A percentile compares a stretch with the other conserved stretches of the same genome.
These are phyloP conservation scores for Oplegnathus fasciatus DNA, from an alignment of 2,113 vertebrate species.

Conservation along the genomic window DNA sequence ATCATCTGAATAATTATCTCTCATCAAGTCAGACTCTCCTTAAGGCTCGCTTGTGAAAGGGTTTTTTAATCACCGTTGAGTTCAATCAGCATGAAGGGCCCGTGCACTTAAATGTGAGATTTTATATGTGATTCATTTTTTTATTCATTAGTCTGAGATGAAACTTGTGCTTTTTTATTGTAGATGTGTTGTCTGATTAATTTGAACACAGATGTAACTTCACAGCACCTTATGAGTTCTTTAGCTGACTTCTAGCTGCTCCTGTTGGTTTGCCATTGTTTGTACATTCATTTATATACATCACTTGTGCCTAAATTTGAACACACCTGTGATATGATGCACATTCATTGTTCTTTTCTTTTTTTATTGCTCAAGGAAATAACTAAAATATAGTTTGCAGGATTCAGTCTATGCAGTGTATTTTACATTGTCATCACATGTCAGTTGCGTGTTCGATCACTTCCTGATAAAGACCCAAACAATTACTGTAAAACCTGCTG, in stretches of 20 bases:
- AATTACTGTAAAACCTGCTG: constrained; percentile 52
- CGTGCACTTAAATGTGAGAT: background rate
- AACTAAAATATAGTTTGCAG: background rate
- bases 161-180: background rate
- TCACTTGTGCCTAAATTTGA: constrained; percentile 27
- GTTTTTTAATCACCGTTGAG: background rate
- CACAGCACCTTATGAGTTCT: background rate
- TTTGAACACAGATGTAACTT: background rate
- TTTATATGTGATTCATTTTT: constrained; percentile 24
- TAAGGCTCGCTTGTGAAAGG: background rate
- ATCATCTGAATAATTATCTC: constrained; percentile 22
- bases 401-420: background rate
- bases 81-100: constrained; percentile 3
- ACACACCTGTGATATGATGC: background rate
- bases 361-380: background rate
- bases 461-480: constrained; percentile 10
- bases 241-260: background rate
- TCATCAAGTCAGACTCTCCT: constrained; percentile 24
- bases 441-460: background rate
- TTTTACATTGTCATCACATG: background rate
- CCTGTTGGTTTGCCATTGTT: background rate
- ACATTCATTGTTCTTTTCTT: too few relatives aligned
- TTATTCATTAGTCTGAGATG: background rate
- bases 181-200: background rate
- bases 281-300: constrained; percentile 4